phyloP scores from a whole-genome alignment of 2,113 vertebrate species.

The Chamaea fasciata region DNA sequence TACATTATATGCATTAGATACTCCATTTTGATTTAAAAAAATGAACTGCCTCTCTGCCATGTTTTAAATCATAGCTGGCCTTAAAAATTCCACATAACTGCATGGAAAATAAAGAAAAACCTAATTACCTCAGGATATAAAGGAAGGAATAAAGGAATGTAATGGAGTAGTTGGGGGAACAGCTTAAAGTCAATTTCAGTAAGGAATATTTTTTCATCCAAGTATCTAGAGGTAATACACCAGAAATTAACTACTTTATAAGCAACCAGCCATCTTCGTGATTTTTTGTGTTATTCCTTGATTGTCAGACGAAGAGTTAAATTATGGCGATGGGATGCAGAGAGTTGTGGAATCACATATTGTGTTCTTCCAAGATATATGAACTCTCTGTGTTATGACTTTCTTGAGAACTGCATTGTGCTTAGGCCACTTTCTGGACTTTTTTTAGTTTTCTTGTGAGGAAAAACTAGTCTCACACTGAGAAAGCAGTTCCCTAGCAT shows the following conservation, averaged over 20 bases:
- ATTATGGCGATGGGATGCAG: neutral
- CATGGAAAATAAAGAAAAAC: neutral
- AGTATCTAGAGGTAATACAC: neutral
- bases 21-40: neutral
- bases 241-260: neutral
- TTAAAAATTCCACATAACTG: neutral
- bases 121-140: neutral
- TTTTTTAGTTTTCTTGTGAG: neutral
- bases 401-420: neutral
- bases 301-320: neutral
- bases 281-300: neutral
- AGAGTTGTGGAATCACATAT: neutral
- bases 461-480: neutral
- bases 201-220: neutral
- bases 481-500: neutral
- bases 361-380: neutral
- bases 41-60: neutral
- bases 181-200: neutral
- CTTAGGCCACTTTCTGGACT: neutral
- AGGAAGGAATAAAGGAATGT: neutral
- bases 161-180: neutral
- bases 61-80: neutral
- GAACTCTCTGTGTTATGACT: neutral
- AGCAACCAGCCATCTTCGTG: neutral
- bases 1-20: neutral